Evolutionary conservation across 2,113 vertebrate species (phyloP).

Genomic region (Prunella himalayana): DNA sequence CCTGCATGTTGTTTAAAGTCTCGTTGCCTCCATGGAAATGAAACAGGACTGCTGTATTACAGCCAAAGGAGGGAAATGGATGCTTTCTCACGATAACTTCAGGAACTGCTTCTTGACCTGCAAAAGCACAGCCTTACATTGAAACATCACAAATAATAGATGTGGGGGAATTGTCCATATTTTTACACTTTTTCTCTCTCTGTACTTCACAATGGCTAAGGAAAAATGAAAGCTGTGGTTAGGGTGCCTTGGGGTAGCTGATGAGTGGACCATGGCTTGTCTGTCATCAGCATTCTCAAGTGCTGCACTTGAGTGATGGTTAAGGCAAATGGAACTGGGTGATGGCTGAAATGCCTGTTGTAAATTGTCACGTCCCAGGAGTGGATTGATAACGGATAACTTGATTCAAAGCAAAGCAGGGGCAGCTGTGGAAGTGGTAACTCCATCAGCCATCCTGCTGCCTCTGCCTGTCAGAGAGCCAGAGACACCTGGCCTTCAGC

Average conservation of each 20-base stretch:
- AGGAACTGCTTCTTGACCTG: background rate
- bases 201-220: background rate
- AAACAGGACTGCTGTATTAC: background rate
- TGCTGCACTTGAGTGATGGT: background rate
- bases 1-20: background rate
- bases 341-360: background rate
- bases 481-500: background rate
- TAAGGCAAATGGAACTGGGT: background rate
- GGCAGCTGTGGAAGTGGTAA: background rate
- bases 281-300: background rate
- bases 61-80: background rate
- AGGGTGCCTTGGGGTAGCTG: background rate
- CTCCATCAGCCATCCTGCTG: background rate
- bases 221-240: background rate
- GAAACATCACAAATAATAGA: rapidly evolving
- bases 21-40: background rate
- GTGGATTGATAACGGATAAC: background rate
- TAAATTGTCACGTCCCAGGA: background rate
- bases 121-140: background rate
- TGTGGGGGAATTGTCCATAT: background rate
- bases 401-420: background rate
- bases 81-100: background rate
- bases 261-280: background rate
- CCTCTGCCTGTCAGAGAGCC: background rate
- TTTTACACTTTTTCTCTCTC: background rate